phyloP scores from a whole-genome alignment of 2,797 vertebrate genomes.

The Parotocinclus haroldoi region DNA sequence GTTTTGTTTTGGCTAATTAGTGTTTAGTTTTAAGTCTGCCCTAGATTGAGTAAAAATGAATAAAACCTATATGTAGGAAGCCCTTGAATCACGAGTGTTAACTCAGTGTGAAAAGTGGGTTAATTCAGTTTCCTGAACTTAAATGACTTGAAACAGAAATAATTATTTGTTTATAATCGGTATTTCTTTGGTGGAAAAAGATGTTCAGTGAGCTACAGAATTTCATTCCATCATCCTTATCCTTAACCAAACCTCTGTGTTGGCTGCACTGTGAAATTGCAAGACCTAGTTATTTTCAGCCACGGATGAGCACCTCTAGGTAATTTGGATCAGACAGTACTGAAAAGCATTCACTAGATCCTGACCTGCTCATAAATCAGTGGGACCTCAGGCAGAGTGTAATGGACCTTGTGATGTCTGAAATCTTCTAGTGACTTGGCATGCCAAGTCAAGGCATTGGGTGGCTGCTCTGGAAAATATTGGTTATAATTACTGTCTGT shows the following conservation, averaged over 20 bases:
- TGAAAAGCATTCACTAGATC: slow-evolving; percentile 47
- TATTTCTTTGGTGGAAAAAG: too few relatives aligned
- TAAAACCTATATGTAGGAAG: too few relatives aligned
- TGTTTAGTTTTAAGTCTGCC: too few relatives aligned
- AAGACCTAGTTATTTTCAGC: slow-evolving; percentile 59
- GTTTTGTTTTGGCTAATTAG: too few relatives aligned
- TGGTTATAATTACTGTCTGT: not conserved
- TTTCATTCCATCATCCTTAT: too few relatives aligned
- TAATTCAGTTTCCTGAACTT: too few relatives aligned
- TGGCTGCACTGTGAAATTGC: slow-evolving; percentile 40
- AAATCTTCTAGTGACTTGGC: slow-evolving; percentile 21
- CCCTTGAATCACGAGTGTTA: too few relatives aligned
- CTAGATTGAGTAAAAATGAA: too few relatives aligned
- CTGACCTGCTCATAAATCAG: slow-evolving; percentile 51
- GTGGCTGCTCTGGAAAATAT: not conserved
- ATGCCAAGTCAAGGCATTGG: slow-evolving; percentile 10
- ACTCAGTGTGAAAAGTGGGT: too few relatives aligned
- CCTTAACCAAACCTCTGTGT: slow-evolving; percentile 11
- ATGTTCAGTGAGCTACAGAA: too few relatives aligned
- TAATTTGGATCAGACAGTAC: slow-evolving; percentile 55
- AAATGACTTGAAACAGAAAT: too few relatives aligned
- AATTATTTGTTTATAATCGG: too few relatives aligned
- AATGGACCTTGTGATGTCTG: slow-evolving; percentile 36
- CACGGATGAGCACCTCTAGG: slow-evolving; percentile 51
- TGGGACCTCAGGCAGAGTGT: slow-evolving; percentile 25